Conservation (phyloP, 1,140 invertebrate genomes). For the Drosophila obscura region DNA sequence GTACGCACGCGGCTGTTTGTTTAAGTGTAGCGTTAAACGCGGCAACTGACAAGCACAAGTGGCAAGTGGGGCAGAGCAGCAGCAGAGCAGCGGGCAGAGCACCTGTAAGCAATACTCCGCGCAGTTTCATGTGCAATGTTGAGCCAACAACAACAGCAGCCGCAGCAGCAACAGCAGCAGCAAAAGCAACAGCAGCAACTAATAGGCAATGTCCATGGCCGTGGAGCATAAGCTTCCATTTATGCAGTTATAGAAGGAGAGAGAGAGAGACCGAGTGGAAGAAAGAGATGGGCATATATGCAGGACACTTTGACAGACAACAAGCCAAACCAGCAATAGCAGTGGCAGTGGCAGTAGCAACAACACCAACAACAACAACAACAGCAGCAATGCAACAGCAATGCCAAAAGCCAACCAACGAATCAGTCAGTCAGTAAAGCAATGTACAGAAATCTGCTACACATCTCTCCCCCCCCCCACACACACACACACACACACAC, state of each 20-base stretch:
- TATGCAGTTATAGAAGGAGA: conserved; percentile 67
- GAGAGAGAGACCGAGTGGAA: background rate
- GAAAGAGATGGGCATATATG: conserved; percentile 4
- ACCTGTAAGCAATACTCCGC: conserved; percentile 44
- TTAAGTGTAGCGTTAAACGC: conserved; percentile 79
- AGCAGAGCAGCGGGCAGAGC: conserved; percentile 29
- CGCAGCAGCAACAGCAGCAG: conserved; percentile 8
- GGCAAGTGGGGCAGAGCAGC: conserved; percentile 16
- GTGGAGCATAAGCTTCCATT: conserved; percentile 71
- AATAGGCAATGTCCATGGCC: conserved; percentile 47
- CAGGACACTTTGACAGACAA: conserved; percentile 70
- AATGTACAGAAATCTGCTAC: conserved; percentile 76
- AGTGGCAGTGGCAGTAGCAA: background rate
- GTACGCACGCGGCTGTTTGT: conserved; percentile 78
- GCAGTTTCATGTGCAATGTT: conserved; percentile 59
- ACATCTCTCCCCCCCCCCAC: conserved; percentile 6
- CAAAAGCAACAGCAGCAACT: conserved; percentile 30
- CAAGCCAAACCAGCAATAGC: conserved; percentile 70
- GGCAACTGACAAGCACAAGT: conserved; percentile 60
- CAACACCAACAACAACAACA: too few relatives aligned
- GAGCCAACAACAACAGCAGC: conserved; percentile 62
- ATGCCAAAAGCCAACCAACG: conserved; percentile 31
- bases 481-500: background rate
- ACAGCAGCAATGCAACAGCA: conserved; percentile 13
- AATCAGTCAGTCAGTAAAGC: conserved; percentile 78